These are phyloP conservation scores for Stercorarius parasiticus DNA, from an alignment of 2,113 vertebrate species.

Conservation along the genomic window DNA sequence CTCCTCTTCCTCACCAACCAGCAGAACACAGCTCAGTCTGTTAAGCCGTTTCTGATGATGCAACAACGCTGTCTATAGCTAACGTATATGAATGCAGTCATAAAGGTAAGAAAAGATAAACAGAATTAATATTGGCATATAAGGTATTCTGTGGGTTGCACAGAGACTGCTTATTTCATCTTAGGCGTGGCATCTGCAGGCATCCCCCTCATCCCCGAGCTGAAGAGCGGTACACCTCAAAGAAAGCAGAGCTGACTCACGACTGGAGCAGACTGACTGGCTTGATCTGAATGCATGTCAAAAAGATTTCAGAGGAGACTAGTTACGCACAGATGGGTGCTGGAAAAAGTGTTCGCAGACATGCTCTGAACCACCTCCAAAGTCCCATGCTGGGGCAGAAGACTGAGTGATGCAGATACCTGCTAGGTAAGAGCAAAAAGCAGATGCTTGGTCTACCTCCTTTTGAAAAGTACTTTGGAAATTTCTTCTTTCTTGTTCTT, in stretches of 20 bases:
- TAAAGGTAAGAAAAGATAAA: neutral
- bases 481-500: neutral
- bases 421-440: neutral
- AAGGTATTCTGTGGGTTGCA: neutral
- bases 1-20: neutral
- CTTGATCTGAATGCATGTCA: neutral
- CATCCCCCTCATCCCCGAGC: neutral
- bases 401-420: neutral
- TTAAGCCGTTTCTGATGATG: neutral
- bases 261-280: neutral
- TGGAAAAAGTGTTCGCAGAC: neutral
- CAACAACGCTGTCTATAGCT: neutral
- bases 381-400: neutral
- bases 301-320: neutral
- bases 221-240: neutral
- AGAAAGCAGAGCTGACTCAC: neutral
- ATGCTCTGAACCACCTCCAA: neutral
- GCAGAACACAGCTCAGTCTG: neutral
- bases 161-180: neutral
- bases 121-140: neutral
- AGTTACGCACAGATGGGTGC: neutral
- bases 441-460: neutral
- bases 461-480: neutral
- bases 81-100: neutral
- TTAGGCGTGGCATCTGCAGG: neutral